phyloP scores from a whole-genome alignment of 2,113 vertebrate species.

The Cricetomys ansorgei region DNA sequence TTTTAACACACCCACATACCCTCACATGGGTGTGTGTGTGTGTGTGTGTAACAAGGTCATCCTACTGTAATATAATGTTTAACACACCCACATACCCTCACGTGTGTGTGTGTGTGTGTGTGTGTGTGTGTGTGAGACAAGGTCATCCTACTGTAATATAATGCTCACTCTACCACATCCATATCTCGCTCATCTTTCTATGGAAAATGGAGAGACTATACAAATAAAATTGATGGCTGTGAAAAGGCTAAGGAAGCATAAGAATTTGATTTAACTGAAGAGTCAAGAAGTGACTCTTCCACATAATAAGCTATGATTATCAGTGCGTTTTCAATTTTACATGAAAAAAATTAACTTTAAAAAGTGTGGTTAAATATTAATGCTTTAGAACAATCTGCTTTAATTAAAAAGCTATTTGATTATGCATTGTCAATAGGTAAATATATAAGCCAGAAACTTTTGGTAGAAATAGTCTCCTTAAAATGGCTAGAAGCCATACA shows the following conservation, averaged over 20 bases:
- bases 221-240: background rate
- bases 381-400: background rate
- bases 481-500: background rate
- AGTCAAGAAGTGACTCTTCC: background rate
- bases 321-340: background rate
- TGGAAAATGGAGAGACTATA: background rate
- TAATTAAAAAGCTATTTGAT: background rate
- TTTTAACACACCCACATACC: too few species aligned
- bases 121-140: background rate
- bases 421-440: background rate
- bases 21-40: background rate
- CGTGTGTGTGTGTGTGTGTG: background rate
- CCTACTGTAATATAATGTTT: too few species aligned
- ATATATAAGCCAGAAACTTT: background rate
- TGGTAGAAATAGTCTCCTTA: background rate
- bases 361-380: background rate
- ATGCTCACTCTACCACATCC: background rate
- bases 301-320: background rate
- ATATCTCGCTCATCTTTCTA: background rate
- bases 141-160: background rate
- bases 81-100: too few species aligned
- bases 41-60: too few species aligned
- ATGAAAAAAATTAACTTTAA: background rate
- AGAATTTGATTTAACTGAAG: background rate
- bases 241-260: background rate